These are phyloP conservation scores for Noturus placidus DNA, from an alignment of 2,113 vertebrate genomes.

Conservation along the genomic window DNA sequence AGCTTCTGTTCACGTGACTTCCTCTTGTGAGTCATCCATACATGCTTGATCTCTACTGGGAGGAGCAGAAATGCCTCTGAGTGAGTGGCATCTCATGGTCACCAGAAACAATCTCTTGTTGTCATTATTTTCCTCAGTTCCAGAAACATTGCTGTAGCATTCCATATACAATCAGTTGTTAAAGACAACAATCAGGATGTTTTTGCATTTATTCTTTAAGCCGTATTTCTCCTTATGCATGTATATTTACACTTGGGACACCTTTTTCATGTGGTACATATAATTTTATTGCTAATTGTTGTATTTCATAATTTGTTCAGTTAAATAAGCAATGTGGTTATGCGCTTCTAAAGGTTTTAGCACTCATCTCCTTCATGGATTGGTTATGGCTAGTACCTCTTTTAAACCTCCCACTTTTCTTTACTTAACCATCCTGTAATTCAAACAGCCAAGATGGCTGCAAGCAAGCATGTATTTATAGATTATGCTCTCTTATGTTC, in stretches of 20 bases:
- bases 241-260: background rate
- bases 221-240: background rate
- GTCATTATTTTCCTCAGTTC: slow-evolving; percentile 24
- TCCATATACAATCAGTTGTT: background rate
- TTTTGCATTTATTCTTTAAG: background rate
- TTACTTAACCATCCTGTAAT: background rate
- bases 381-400: background rate
- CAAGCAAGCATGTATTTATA: background rate
- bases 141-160: background rate
- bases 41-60: slow-evolving; percentile 63
- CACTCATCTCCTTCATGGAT: background rate
- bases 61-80: slow-evolving; percentile 53
- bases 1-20: slow-evolving; percentile 73
- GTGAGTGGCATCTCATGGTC: slow-evolving; percentile 41
- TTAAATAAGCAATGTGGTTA: background rate
- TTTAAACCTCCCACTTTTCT: background rate
- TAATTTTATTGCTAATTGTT: background rate
- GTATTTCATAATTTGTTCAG: background rate
- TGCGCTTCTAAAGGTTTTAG: background rate
- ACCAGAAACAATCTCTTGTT: slow-evolving; percentile 39
- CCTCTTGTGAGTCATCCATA: slow-evolving; percentile 67
- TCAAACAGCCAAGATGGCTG: slow-evolving; percentile 29
- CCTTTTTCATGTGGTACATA: background rate
- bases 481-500: background rate
- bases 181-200: background rate